Conservation (phyloP, 2,113 vertebrate genomes). For the Apteryx mantelli region DNA sequence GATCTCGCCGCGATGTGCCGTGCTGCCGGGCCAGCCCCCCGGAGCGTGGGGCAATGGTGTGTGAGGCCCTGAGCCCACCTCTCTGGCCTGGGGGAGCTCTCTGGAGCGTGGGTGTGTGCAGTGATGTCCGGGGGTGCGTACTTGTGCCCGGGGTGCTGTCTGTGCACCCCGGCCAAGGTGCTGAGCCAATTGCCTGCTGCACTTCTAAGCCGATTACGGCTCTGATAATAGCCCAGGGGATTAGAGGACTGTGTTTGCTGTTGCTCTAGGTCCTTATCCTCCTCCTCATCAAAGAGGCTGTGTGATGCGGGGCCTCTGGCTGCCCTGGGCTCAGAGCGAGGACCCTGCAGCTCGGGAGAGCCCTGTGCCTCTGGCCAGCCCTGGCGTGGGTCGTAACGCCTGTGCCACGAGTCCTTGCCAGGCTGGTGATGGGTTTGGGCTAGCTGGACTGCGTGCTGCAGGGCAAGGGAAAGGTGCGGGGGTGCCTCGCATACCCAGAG, state of each 20-base stretch:
- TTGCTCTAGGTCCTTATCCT: slow-evolving; percentile 34
- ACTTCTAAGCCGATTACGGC: slow-evolving; percentile 75
- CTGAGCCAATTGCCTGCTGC: slow-evolving; percentile 55
- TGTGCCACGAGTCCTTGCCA: too few relatives aligned
- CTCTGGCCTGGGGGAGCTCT: not conserved
- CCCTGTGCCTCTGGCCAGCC: fast-evolving
- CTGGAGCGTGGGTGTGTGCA: not conserved
- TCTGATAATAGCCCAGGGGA: slow-evolving; percentile 80
- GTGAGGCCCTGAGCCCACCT: fast-evolving
- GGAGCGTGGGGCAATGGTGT: not conserved
- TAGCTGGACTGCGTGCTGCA: fast-evolving
- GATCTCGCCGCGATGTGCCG: fast-evolving
- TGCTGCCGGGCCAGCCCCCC: not conserved
- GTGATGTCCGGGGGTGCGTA: fast-evolving
- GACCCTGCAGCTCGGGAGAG: fast-evolving
- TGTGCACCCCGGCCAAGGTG: not conserved
- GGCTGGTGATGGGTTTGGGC: not conserved
- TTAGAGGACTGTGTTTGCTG: slow-evolving; percentile 64
- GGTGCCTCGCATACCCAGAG: not conserved
- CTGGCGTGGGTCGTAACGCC: too few relatives aligned
- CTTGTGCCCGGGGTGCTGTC: not conserved
- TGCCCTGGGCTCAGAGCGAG: fast-evolving
- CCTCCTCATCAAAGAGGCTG: slow-evolving; percentile 12
- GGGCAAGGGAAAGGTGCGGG: not conserved
- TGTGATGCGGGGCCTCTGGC: not conserved